phyloP scores from a whole-genome alignment of 2,113 vertebrate species.

The Campylorhamphus procurvoides region DNA sequence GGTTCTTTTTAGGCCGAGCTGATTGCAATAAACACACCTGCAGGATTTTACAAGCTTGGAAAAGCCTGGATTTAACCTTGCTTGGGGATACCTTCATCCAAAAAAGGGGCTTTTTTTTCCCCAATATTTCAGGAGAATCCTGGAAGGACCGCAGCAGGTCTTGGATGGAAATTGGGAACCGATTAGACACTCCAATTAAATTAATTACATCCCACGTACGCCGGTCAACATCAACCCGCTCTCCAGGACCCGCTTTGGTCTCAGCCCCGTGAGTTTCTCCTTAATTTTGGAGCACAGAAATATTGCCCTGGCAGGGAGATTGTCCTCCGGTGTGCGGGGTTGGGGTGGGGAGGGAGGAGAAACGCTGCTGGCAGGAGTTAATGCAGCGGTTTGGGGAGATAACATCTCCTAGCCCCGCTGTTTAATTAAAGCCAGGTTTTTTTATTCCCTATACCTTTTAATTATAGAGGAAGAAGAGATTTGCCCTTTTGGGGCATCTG shows the following conservation, averaged over 20 bases:
- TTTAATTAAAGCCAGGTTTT: constrained; percentile 56
- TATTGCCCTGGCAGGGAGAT: neutral
- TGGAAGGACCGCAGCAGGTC: neutral
- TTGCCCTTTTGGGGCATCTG: constrained; percentile 38
- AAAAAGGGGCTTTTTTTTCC: rapidly evolving
- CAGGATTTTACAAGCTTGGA: constrained; percentile 20
- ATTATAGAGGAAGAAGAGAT: constrained; percentile 57
- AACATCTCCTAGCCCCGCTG: neutral
- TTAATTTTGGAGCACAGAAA: neutral
- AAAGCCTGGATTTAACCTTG: neutral
- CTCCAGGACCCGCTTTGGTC: neutral
- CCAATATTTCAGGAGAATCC: neutral
- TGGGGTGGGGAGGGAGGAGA: neutral
- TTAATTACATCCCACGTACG: neutral
- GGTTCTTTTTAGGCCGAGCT: constrained; percentile 11
- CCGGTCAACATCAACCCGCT: no score
- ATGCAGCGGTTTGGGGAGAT: neutral
- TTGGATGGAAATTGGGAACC: neutral
- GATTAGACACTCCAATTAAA: neutral
- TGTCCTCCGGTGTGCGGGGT: rapidly evolving
- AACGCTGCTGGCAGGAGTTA: neutral
- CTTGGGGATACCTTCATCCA: neutral
- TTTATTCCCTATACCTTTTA: constrained; percentile 61
- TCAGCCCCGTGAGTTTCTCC: neutral
- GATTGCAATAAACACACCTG: constrained; percentile 80